Base-by-base conservation (phyloP, 1,140 invertebrate genomes). In the Eciton burchellii region DNA sequence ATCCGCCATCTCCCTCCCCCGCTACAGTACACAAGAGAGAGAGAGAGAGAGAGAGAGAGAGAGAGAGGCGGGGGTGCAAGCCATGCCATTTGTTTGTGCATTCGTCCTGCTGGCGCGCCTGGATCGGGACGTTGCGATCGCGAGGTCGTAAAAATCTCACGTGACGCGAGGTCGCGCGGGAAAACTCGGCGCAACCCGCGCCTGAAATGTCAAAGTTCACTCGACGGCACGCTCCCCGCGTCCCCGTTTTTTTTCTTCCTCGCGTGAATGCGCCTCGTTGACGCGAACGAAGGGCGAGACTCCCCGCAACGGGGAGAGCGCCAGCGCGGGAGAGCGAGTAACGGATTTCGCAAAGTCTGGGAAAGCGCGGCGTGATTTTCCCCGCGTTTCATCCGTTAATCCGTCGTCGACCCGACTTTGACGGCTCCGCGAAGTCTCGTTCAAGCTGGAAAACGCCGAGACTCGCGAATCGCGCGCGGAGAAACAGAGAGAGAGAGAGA, bases 71-170 rank as follows among this genome's bases (percentile, higher is more conserved):
- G n/a, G n/a, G n/a, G n/a, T n/a, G n/a, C n/a, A 43, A 66, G 11
- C 35, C 16, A 21, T 45, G 12, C 49, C 62, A 68, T 79, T 77
- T 77, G 74, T 56, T 68, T 29, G 35, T 56, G 35, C 24, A 77
- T 77, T 79, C 56, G 68, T 68, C 47, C 14, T 24, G 29, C 19
- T 35, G 60, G 29, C 45, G 26, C 29, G 26, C 12, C 49, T 45
- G 63, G 3, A 79, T 79, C 35, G 49, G 35, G 16, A 56, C 49
- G 35, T 76, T 76, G 74, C 63, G 35, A 79, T 68, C 63, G 49
- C 16, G 21, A 8, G n/a, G 16, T 68, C 74, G 63, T 79, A 79
- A 79, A 79, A 79, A 56, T 79, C 60, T 79, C 62, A 63, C 43
- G 60, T 35, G 35, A 35, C 35, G 54, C 49, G 49, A 35, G 21